Evolutionary conservation across 2,888 invertebrate species (phyloP).

Genomic region (Calameuta filiformis): DNA sequence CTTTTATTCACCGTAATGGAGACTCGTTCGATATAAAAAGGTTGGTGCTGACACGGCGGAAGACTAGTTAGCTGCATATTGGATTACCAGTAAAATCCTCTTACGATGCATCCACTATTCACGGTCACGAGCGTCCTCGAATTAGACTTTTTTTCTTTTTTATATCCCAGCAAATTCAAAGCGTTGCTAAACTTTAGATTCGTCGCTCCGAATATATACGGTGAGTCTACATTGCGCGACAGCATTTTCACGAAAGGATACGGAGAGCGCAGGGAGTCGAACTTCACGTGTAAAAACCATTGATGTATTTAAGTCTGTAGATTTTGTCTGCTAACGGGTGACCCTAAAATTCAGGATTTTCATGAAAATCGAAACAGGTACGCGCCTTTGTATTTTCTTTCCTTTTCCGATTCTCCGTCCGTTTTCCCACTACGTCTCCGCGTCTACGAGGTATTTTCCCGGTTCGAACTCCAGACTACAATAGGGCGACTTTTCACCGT

Average conservation of each 20-base stretch:
- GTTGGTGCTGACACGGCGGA: not conserved
- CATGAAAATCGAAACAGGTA: not conserved
- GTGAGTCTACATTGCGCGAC: not conserved
- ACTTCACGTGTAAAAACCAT: no score
- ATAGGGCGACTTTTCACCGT: not conserved
- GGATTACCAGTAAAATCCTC: constrained; percentile 58
- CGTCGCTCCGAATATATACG: not conserved
- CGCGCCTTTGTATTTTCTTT: not conserved
- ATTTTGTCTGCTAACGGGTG: not conserved
- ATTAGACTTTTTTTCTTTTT: not conserved
- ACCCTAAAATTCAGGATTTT: not conserved
- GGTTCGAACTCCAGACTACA: not conserved
- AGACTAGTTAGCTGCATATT: constrained; percentile 41
- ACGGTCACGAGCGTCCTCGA: constrained; percentile 1
- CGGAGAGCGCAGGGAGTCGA: not conserved
- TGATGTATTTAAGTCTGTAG: no score
- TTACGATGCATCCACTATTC: constrained; percentile 42
- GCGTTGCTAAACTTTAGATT: not conserved
- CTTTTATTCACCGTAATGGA: not conserved
- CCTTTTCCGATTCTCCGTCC: not conserved
- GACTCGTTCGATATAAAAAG: not conserved
- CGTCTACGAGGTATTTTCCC: not conserved
- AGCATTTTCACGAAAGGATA: not conserved
- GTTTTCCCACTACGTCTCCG: not conserved
- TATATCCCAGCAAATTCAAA: not conserved